Percentiles rank a stretch among this genome's conserved stretches.
These are phyloP conservation scores for Delia radicum DNA, from an alignment of 1,140 invertebrate genomes.

Conservation along the genomic window DNA sequence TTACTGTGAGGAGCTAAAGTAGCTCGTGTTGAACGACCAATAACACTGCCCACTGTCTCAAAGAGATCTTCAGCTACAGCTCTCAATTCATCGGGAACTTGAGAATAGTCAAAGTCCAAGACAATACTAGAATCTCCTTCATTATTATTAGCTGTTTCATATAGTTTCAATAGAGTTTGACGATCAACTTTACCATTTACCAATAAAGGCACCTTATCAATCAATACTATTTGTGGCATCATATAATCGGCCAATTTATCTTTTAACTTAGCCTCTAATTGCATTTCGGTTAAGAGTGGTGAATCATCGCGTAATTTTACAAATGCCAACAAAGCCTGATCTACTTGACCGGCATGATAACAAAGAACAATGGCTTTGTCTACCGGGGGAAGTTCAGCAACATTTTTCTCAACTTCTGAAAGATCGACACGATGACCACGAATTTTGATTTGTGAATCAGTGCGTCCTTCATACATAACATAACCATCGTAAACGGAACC, in stretches of 20 bases:
- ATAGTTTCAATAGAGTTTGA: constrained; percentile 70
- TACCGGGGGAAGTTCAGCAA: constrained; percentile 44
- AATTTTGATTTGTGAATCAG: constrained; percentile 85
- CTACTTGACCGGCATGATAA: constrained; percentile 72
- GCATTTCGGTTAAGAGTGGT: constrained; percentile 59
- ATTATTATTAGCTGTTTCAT: constrained; percentile 68
- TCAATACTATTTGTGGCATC: constrained; percentile 73
- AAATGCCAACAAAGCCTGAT: constrained; percentile 73
- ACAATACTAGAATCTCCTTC: constrained; percentile 50
- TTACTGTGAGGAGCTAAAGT: constrained; percentile 65
- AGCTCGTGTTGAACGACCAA: constrained; percentile 63
- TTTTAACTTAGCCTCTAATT: constrained; percentile 66
- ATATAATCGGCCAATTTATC: constrained; percentile 71
- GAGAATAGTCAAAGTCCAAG: constrained; percentile 62
- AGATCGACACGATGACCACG: constrained; percentile 82
- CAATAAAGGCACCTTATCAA: constrained; percentile 73
- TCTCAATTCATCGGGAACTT: constrained; percentile 62
- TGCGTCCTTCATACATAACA: constrained; percentile 76
- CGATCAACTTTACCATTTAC: constrained; percentile 86
- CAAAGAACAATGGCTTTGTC: constrained; percentile 69
- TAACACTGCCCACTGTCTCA: constrained; percentile 69
- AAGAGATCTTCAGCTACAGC: constrained; percentile 69
- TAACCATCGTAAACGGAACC: constrained; percentile 71
- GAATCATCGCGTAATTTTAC: constrained; percentile 62
- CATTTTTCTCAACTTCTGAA: constrained; percentile 76